Evolutionary conservation across 2,888 invertebrate genomes (phyloP).

Genomic region (Drosophila cracens): DNA sequence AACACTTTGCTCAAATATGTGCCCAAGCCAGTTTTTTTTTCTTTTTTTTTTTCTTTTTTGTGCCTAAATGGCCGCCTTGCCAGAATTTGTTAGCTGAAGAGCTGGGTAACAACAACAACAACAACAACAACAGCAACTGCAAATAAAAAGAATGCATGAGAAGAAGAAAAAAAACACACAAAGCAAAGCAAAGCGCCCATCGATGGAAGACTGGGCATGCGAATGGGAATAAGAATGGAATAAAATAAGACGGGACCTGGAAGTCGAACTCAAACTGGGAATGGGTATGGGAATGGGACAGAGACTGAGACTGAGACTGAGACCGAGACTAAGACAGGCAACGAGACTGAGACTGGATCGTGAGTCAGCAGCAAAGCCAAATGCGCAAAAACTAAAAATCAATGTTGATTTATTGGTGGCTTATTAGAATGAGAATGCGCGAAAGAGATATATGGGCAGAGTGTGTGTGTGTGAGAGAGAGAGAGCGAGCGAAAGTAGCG

Average conservation of each 20-base stretch:
- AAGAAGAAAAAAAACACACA: constrained; percentile 37
- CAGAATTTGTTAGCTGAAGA: constrained; percentile 76
- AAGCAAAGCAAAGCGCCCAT: constrained; percentile 74
- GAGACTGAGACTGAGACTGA: constrained; percentile 30
- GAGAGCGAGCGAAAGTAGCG: constrained; percentile 8
- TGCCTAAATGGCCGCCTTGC: constrained; percentile 67
- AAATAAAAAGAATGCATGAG: constrained; percentile 35
- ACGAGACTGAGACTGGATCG: constrained; percentile 62
- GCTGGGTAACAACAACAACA: constrained; percentile 37
- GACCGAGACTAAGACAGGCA: constrained; percentile 6
- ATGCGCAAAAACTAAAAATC: constrained; percentile 68
- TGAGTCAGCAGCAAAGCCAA: constrained; percentile 69
- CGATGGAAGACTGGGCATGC: constrained; percentile 50
- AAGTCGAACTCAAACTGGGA: constrained; percentile 42
- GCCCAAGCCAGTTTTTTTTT: constrained; percentile 70
- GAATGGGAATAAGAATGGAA: constrained; percentile 58
- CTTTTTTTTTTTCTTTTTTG: constrained; percentile 34
- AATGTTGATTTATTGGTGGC: constrained; percentile 77
- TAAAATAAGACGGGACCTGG: constrained; percentile 54
- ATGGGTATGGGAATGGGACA: constrained; percentile 17
- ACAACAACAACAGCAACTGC: constrained; percentile 6
- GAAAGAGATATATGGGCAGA: constrained; percentile 25
- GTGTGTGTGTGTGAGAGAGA: background rate
- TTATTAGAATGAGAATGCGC: constrained; percentile 70
- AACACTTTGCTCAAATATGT: constrained; percentile 79